Percentiles rank a stretch among this genome's conserved stretches.
These are phyloP conservation scores for Thinocorus orbignyianus DNA, from an alignment of 2,113 vertebrate genomes.

Conservation along the genomic window DNA sequence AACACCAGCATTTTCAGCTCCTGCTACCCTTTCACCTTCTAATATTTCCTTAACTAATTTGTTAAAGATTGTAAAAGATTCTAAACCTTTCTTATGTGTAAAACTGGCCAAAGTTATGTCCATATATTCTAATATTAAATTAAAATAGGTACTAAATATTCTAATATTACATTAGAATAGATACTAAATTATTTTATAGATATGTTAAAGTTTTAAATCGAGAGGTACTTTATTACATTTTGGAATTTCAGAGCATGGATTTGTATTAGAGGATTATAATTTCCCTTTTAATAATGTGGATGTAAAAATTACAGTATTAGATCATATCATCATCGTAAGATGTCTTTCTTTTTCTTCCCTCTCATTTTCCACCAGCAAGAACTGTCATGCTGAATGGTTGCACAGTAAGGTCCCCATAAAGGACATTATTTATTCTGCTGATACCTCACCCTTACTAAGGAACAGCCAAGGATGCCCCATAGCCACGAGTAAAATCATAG, in stretches of 20 bases:
- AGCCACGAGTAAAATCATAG: not conserved
- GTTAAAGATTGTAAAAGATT: not conserved
- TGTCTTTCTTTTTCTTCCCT: not conserved
- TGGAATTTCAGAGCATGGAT: slow-evolving; percentile 6
- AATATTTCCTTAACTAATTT: not conserved
- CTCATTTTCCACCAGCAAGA: not conserved
- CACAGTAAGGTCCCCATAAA: not conserved
- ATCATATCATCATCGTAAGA: not conserved
- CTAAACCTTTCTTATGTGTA: not conserved
- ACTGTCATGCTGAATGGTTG: not conserved
- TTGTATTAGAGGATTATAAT: not conserved
- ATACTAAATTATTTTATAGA: slow-evolving; percentile 55
- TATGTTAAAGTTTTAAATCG: slow-evolving; percentile 46
- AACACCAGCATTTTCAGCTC: not conserved
- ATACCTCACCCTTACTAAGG: not conserved
- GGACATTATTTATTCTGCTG: not conserved
- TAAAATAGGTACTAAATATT: slow-evolving; percentile 49
- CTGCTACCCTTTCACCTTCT: not conserved
- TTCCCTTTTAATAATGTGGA: slow-evolving; percentile 10
- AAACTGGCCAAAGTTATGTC: not conserved
- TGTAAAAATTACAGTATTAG: not conserved
- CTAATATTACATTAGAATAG: slow-evolving; percentile 22
- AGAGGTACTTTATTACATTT: slow-evolving; percentile 36
- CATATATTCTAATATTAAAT: slow-evolving; percentile 17
- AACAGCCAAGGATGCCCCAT: not conserved